Percentiles rank a stretch among this genome's conserved stretches.
Conservation (phyloP, 2,113 vertebrate genomes). For the Apaloderma vittatum region DNA sequence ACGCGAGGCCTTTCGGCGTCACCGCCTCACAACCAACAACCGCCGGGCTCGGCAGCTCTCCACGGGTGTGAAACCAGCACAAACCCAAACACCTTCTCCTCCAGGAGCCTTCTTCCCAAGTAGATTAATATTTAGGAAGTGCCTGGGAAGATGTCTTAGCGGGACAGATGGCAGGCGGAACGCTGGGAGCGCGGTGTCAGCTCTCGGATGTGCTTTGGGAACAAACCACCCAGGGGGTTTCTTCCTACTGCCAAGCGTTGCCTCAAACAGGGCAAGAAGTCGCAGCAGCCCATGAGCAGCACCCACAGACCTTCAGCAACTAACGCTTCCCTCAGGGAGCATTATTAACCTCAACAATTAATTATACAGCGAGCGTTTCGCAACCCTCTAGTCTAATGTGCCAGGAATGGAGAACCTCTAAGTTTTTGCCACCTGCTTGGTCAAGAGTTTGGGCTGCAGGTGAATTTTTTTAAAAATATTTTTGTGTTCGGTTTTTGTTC, state of each 20-base stretch:
- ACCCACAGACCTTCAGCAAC: neutral
- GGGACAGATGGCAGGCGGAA: accelerated
- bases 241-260: neutral
- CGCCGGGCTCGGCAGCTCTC: neutral
- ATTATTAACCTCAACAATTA: neutral
- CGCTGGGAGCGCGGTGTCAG: accelerated
- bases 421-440: neutral
- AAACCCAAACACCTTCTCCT: neutral
- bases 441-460: neutral
- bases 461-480: neutral
- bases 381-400: neutral
- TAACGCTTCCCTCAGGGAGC: neutral
- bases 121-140: neutral
- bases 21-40: neutral
- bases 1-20: accelerated
- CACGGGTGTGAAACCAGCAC: neutral
- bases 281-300: neutral
- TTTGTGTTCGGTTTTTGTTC: no score
- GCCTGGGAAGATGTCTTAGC: neutral
- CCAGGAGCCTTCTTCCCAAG: neutral
- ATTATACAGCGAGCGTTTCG: neutral
- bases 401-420: neutral
- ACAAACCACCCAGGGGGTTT: neutral
- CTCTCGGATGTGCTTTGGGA: neutral
- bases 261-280: neutral